Percentiles rank a stretch among this genome's conserved stretches.
Evolutionary conservation across 2,797 vertebrate genomes (phyloP).

Genomic region (Moxostoma hubbsi): DNA sequence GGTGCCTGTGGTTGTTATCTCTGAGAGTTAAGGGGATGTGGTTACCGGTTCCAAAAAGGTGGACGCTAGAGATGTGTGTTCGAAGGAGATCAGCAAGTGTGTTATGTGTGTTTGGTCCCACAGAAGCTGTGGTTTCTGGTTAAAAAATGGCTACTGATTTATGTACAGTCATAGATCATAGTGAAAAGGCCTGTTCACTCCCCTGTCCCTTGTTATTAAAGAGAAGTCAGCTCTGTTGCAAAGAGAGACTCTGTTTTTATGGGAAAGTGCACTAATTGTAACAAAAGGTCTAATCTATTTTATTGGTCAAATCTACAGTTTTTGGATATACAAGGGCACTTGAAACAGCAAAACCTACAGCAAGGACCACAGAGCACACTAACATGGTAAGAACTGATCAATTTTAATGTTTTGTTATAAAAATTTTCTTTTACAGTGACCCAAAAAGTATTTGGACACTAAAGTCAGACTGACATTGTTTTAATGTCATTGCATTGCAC

Average conservation of each 20-base stretch:
- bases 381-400: constrained; percentile 34
- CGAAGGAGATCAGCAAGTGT: constrained; percentile 34
- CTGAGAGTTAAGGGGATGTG: constrained; percentile 56
- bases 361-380: constrained; percentile 9
- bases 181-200: constrained; percentile 19
- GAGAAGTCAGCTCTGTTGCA: constrained; percentile 16
- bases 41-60: constrained; percentile 50
- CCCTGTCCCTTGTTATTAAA: constrained; percentile 37
- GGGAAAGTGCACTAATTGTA: constrained; percentile 9
- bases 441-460: too few relatives aligned
- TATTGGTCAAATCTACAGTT: not conserved
- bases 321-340: not conserved
- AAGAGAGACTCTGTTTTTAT: not conserved
- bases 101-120: constrained; percentile 22
- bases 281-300: not conserved
- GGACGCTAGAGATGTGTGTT: constrained; percentile 46
- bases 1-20: constrained; percentile 51
- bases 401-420: constrained; percentile 14
- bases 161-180: constrained; percentile 52
- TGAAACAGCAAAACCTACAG: not conserved
- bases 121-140: constrained; percentile 31
- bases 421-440: too few relatives aligned
- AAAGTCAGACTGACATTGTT: too few relatives aligned
- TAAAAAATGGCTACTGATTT: constrained; percentile 38
- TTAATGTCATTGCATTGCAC: too few relatives aligned